These are phyloP conservation scores for Eurytoma californica DNA, from an alignment of 2,888 invertebrate genomes.

Conservation along the genomic window DNA sequence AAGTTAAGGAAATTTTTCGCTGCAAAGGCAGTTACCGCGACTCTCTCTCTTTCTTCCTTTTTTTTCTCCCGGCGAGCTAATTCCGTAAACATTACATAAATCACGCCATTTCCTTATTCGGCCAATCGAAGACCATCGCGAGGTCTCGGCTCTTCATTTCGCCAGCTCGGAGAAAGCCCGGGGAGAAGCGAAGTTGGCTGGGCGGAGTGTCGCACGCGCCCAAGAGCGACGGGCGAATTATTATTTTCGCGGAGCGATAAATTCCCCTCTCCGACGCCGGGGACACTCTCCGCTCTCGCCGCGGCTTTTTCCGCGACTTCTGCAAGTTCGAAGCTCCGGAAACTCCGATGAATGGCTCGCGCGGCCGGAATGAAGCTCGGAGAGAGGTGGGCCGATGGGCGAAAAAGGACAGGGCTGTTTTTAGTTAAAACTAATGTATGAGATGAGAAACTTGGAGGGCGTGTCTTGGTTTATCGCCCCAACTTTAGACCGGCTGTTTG, in stretches of 20 bases:
- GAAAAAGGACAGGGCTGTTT: conserved; percentile 22
- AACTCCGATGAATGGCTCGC: conserved; percentile 40
- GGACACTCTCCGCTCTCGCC: neutral
- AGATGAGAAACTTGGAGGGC: conserved; percentile 7
- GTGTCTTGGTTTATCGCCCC: neutral
- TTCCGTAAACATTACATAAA: conserved; percentile 36
- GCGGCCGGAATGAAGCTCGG: neutral
- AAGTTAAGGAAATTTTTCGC: neutral
- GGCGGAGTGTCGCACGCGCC: neutral
- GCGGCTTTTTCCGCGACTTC: conserved; percentile 32
- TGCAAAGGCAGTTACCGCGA: no score
- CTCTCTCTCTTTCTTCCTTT: neutral
- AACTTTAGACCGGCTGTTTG: neutral
- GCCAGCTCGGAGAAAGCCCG: neutral
- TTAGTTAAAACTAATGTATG: conserved; percentile 34
- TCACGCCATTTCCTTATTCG: conserved; percentile 17
- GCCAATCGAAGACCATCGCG: conserved; percentile 27
- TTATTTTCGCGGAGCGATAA: conserved; percentile 48
- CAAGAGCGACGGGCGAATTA: conserved; percentile 41
- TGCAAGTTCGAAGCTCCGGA: conserved; percentile 38
- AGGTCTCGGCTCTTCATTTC: neutral
- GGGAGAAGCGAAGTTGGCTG: conserved; percentile 3
- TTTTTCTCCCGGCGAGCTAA: neutral
- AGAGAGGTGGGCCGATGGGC: neutral
- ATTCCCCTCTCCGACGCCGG: conserved; percentile 15